Percentiles rank a stretch among this genome's conserved stretches.
Conservation (phyloP, 2,888 invertebrate species). For the Caenorhabditis becei region DNA sequence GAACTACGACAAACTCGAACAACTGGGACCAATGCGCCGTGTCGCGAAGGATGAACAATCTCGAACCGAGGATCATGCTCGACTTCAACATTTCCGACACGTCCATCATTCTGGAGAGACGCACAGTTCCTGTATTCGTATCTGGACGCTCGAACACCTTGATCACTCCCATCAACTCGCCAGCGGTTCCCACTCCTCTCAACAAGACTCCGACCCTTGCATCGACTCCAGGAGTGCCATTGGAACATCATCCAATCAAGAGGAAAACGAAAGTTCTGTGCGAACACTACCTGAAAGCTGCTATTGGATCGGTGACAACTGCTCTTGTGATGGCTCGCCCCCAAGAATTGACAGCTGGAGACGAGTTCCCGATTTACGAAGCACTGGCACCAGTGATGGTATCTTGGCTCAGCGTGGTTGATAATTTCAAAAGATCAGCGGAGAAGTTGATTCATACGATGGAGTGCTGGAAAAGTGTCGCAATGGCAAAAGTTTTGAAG, state of each 20-base stretch:
- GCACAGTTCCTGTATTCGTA: constrained; percentile 19
- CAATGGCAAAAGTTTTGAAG: constrained; percentile 63
- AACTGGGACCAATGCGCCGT: constrained; percentile 58
- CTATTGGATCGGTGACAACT: constrained; percentile 59
- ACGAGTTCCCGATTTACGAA: constrained; percentile 78
- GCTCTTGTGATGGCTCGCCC: constrained; percentile 71
- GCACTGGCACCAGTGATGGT: constrained; percentile 74
- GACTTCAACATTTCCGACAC: constrained; percentile 58
- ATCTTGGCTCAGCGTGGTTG: constrained; percentile 72
- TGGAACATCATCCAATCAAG: background rate
- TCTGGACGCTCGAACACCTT: constrained; percentile 6
- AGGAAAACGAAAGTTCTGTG: constrained; percentile 26
- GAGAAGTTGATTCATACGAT: constrained; percentile 33
- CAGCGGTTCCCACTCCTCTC: constrained; percentile 15
- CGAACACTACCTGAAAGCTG: constrained; percentile 54
- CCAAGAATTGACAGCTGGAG: constrained; percentile 66
- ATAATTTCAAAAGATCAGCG: constrained; percentile 39
- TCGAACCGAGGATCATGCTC: constrained; percentile 58
- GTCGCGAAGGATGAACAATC: constrained; percentile 35
- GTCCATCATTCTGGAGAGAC: constrained; percentile 40
- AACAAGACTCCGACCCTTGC: constrained; percentile 21
- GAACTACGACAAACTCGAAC: constrained; percentile 37
- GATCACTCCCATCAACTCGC: constrained; percentile 36
- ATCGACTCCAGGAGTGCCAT: background rate
- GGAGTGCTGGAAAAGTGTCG: constrained; percentile 60